Percentiles rank a stretch among this genome's conserved stretches.
phyloP scores from a whole-genome alignment of 2,797 vertebrate species.

The Chromis chromis region DNA sequence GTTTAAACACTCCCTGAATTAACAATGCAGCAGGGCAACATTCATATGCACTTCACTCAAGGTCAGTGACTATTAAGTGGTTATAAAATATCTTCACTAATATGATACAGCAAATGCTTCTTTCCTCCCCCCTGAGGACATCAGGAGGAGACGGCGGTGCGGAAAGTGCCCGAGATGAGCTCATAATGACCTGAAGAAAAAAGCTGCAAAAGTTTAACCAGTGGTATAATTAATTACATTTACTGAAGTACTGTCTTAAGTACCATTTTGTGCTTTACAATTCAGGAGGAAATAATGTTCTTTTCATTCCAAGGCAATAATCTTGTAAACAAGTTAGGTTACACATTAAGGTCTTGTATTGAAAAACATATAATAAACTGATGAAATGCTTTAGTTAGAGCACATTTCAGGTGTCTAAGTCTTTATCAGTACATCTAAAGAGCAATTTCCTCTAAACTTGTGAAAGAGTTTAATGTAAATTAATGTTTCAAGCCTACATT shows the following conservation, averaged over 20 bases:
- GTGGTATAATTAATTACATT: not conserved
- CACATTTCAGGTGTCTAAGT: not conserved
- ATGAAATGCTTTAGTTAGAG: too few relatives aligned
- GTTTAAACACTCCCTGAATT: slow-evolving; percentile 48
- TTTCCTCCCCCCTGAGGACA: slow-evolving; percentile 47
- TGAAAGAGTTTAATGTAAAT: not conserved
- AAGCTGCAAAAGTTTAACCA: not conserved
- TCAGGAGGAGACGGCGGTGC: slow-evolving; percentile 18
- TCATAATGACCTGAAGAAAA: slow-evolving; percentile 2
- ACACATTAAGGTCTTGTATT: too few relatives aligned
- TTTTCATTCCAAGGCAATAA: not conserved
- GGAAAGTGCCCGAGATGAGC: slow-evolving; percentile 9
- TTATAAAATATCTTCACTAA: slow-evolving; percentile 60
- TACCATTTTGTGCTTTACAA: not conserved
- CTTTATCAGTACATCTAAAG: not conserved
- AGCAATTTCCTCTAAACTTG: slow-evolving; percentile 6
- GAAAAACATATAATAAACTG: too few relatives aligned
- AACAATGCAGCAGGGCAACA: slow-evolving; percentile 49
- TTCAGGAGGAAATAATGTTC: not conserved
- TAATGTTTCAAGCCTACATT: not conserved
- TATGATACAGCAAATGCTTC: slow-evolving; percentile 57
- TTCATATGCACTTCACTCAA: slow-evolving; percentile 55
- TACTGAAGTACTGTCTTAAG: too few relatives aligned
- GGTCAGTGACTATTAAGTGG: slow-evolving; percentile 71
- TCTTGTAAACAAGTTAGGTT: not conserved